phyloP scores from a whole-genome alignment of 2,888 invertebrate species.

The Nomada flava region DNA sequence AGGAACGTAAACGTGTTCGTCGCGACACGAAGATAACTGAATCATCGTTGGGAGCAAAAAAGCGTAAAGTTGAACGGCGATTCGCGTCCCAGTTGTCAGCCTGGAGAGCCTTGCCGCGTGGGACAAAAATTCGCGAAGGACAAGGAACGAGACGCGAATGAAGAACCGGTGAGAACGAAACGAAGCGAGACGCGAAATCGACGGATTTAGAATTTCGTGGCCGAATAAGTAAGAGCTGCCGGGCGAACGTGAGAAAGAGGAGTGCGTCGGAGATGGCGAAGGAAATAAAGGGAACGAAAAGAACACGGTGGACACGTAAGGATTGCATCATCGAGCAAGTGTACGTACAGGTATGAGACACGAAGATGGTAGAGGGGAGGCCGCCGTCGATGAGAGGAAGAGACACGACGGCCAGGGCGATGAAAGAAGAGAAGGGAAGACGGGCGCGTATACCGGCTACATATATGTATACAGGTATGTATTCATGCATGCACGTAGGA shows the following conservation, averaged over 20 bases:
- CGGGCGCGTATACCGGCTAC: no score
- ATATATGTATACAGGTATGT: slow-evolving; percentile 1
- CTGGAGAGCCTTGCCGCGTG: neutral
- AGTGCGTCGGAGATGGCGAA: neutral
- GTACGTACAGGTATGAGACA: slow-evolving; percentile 21
- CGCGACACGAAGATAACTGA: neutral
- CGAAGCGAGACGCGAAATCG: no score
- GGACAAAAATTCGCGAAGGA: neutral
- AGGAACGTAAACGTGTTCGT: neutral
- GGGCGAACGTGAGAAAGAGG: no score
- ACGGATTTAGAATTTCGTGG: no score
- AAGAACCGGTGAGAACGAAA: neutral
- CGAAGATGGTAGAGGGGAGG: slow-evolving; percentile 31
- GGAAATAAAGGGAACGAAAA: slow-evolving; percentile 45
- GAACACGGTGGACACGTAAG: slow-evolving; percentile 42
- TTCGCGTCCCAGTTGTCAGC: neutral
- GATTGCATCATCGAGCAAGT: slow-evolving; percentile 63
- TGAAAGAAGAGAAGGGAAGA: neutral
- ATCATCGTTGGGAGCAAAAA: neutral
- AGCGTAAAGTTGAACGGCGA: neutral
- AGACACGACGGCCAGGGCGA: neutral
- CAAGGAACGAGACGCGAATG: neutral
- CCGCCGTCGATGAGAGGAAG: slow-evolving; percentile 23
- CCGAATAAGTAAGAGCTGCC: no score
- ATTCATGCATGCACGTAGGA: slow-evolving; percentile 41